Evolutionary conservation across 2,113 vertebrate species (phyloP), one percentile per base, ranked within the genome.

Genomic region (Dipodomys stephensi): DNA sequence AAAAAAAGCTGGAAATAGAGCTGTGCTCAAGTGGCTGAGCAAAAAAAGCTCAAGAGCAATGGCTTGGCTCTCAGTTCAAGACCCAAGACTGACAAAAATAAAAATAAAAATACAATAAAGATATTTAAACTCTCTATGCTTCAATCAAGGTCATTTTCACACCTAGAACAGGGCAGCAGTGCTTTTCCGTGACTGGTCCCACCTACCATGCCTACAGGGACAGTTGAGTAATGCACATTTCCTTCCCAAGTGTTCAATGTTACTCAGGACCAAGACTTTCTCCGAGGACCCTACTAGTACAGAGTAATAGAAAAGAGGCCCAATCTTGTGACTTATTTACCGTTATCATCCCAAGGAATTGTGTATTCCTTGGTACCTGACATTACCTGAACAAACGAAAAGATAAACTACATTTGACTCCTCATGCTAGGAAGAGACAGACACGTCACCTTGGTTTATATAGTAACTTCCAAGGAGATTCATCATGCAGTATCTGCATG

Each of bases 301-400:
- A 1, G n/a, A 53, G 1, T 22, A 10, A 62, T 5, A 79, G 32
- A 69, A 83, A 84, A 18, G 53, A 57, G 2, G 73, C 7, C 35
- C 79, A 27, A 30, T 35, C 49, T 2, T 68, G 3, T 35, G 7
- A 68, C 20, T 19, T 89, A 85, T 86, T 83, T 85, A 81, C 32
- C 30, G 85, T 72, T 86, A 20, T 44, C 92, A 71, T 25, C n/a
- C 1, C 69, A 60, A 12, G 23, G 49, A 65, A 12, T 49, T 76
- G 22, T 86, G 25, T 4, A 28, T 49, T 23, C 11, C 28, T 60
- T 65, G 4, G 3, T 57, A 88, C 6, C n/a, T 19, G 13, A 9
- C 80, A 88, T 68, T 88, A 77, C 12, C 60, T 69, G 23, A 88
- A 39, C 69, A 12, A 84, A 64, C 80, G n/a, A 80, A 80, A 90